These are phyloP conservation scores for Etheostoma spectabile DNA, from an alignment of 2,113 vertebrate genomes.

Conservation along the genomic window DNA sequence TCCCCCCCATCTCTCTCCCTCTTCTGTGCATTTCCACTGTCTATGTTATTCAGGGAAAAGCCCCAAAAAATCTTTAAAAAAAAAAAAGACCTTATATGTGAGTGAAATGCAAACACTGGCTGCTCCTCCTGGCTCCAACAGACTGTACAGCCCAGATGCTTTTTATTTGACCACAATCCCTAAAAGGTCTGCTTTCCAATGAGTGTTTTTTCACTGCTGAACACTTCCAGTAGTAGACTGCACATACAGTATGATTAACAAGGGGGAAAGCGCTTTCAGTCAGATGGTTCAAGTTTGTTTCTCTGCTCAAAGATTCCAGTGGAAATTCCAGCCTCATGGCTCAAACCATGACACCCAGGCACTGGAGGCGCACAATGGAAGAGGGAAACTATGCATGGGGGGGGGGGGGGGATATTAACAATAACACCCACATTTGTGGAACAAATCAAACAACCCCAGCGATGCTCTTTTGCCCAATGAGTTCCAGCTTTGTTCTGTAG, in stretches of 20 bases:
- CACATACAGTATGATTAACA: conserved; percentile 26
- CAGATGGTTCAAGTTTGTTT: conserved; percentile 31
- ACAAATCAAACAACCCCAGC: conserved; percentile 39
- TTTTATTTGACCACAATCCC: conserved; percentile 38
- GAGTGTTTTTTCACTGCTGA: not conserved
- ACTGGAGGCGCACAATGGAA: conserved; percentile 55
- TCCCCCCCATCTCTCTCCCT: too few species aligned
- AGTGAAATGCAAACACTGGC: conserved; percentile 50
- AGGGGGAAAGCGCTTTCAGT: conserved; percentile 37
- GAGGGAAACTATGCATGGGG: conserved; percentile 18
- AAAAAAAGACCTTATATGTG: conserved; percentile 15
- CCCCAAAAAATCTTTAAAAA: too few species aligned
- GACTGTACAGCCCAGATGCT: conserved; percentile 28
- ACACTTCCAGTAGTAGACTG: conserved; percentile 54
- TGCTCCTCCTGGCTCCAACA: conserved; percentile 12
- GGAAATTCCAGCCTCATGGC: conserved; percentile 67
- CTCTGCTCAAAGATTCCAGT: conserved; percentile 57
- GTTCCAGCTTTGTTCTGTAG: conserved; percentile 13
- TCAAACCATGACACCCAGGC: conserved; percentile 39
- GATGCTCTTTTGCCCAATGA: conserved; percentile 11
- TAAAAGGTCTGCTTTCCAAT: conserved; percentile 23
- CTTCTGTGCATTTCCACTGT: too few species aligned
- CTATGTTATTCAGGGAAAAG: too few species aligned
- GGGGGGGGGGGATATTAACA: conserved; percentile 33
- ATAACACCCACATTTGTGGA: conserved; percentile 46